These are phyloP conservation scores for Pseudochromis fuscus DNA, from an alignment of 2,797 vertebrate species.

Conservation along the genomic window DNA sequence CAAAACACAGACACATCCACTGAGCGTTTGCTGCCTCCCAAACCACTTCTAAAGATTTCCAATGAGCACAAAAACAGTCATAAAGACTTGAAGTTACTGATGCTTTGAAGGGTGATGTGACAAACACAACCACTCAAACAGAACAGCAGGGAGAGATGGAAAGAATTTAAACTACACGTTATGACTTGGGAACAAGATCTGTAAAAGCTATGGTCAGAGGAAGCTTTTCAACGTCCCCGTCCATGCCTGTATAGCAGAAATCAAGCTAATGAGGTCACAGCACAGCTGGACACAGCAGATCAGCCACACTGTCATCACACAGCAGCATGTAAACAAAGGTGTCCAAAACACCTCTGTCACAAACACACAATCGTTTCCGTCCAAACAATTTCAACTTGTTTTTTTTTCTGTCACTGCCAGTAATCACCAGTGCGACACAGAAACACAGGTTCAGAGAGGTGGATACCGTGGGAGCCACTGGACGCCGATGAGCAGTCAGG, in stretches of 20 bases:
- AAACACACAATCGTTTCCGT: neutral
- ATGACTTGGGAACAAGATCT: constrained; percentile 21
- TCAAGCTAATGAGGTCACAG: constrained; percentile 70
- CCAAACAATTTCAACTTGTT: neutral
- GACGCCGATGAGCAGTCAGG: constrained; percentile 43
- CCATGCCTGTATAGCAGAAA: constrained; percentile 13
- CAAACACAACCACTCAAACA: neutral
- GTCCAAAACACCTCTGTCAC: neutral
- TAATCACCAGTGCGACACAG: neutral
- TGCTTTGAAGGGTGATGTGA: neutral
- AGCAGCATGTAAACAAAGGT: constrained; percentile 56
- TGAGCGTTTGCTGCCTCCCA: neutral
- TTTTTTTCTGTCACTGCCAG: neutral
- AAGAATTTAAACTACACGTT: constrained; percentile 9
- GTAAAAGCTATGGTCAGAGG: neutral
- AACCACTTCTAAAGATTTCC: neutral
- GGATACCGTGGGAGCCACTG: constrained; percentile 61
- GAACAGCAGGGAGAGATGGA: neutral
- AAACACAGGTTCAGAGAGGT: neutral
- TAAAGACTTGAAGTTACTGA: neutral
- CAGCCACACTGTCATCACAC: constrained; percentile 20
- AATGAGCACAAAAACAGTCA: constrained; percentile 1
- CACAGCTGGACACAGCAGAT: constrained; percentile 70
- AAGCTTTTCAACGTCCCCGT: constrained; percentile 27
- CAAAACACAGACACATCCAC: neutral